These are phyloP conservation scores for Eupleurogrammus muticus DNA, from an alignment of 2,797 vertebrate species.

Conservation along the genomic window DNA sequence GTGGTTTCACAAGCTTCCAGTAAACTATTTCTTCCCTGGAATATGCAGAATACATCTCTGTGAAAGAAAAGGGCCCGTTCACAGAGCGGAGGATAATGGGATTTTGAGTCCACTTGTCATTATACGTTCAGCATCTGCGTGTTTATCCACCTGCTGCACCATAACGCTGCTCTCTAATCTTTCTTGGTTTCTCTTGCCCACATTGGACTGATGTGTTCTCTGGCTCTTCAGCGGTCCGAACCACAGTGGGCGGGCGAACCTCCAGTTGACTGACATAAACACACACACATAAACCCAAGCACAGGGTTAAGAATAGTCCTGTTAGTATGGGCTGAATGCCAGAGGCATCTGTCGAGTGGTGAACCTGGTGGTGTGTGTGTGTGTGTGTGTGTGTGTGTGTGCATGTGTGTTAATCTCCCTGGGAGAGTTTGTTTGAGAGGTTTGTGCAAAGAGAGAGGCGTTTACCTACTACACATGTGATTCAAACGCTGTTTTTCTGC, in stretches of 20 bases:
- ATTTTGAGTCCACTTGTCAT: conserved; percentile 49
- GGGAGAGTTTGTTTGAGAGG: conserved; percentile 58
- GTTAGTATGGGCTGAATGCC: conserved; percentile 62
- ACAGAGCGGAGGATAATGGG: conserved; percentile 3
- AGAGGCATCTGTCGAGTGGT: conserved; percentile 68
- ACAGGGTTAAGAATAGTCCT: conserved; percentile 73
- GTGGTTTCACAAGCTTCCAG: conserved; percentile 26
- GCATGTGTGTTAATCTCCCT: conserved; percentile 49
- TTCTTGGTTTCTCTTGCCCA: conserved; percentile 60
- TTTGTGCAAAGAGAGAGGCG: conserved; percentile 16
- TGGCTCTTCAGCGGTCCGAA: conserved; percentile 59
- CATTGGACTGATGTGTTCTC: conserved; percentile 70
- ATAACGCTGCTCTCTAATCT: conserved; percentile 70
- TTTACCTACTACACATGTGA: background rate
- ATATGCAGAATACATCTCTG: conserved; percentile 5
- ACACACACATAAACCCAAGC: conserved; percentile 51
- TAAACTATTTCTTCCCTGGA: conserved; percentile 44
- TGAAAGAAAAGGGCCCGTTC: conserved; percentile 15
- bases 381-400: conserved; percentile 17
- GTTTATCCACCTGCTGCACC: conserved; percentile 79
- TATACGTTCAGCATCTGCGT: conserved; percentile 62
- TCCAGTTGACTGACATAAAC: conserved; percentile 73
- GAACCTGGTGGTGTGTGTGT: conserved; percentile 39
- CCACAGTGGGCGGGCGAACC: conserved; percentile 68
- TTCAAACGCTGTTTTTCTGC: background rate